A percentile compares a stretch with the other conserved stretches of the same genome.
phyloP scores from a whole-genome alignment of 2,888 invertebrate species.

The Acholoe squamosa region DNA sequence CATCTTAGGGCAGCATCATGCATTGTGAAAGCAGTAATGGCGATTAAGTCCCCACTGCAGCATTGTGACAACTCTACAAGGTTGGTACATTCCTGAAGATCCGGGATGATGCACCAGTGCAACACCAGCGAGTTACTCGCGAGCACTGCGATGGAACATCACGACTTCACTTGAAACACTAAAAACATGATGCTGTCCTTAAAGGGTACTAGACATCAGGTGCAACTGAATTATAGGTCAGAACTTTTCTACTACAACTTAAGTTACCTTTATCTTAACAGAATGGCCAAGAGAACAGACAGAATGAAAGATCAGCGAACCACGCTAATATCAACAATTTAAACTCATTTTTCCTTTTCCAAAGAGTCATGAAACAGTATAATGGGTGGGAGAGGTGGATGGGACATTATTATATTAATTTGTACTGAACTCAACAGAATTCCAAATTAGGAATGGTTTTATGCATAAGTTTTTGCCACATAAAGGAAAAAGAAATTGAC shows the following conservation, averaged over 20 bases:
- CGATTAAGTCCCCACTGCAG: no score
- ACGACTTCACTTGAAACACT: no score
- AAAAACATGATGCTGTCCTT: no score
- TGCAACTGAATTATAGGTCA: background rate
- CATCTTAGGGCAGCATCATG: no score
- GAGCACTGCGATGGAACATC: no score
- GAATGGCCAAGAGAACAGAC: background rate
- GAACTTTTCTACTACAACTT: background rate
- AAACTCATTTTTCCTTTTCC: background rate
- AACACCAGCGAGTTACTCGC: no score
- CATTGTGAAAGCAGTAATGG: no score
- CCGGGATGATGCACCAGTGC: no score
- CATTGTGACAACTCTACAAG: no score
- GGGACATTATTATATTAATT: background rate
- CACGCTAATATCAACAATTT: background rate
- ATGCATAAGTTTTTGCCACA: background rate
- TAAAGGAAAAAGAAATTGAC: conserved; percentile 40
- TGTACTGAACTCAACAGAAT: conserved; percentile 5
- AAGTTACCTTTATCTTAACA: background rate
- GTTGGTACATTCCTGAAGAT: no score
- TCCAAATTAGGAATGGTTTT: background rate
- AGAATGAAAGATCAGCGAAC: background rate
- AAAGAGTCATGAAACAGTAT: background rate
- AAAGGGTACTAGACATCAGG: background rate
- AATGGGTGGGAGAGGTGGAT: background rate